Conservation (phyloP, 2,888 invertebrate species). For the Tortricodes alternella region DNA sequence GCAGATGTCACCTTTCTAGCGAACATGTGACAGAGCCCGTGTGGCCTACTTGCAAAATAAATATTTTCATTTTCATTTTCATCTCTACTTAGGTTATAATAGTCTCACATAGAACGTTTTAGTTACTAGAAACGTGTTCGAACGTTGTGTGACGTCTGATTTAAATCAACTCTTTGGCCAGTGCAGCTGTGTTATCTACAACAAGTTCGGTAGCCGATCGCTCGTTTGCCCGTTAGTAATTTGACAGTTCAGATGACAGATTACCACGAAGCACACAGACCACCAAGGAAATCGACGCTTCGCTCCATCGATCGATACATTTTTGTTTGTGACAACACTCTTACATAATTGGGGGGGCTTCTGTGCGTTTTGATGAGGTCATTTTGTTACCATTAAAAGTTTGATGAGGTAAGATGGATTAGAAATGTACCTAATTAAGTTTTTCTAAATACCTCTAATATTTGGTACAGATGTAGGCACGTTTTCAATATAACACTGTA, state of each 20-base stretch:
- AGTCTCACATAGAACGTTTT: not conserved
- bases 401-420: not conserved
- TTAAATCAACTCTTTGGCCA: conserved; percentile 51
- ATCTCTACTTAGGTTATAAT: no score
- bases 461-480: no score
- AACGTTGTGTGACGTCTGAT: conserved; percentile 20
- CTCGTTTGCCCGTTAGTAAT: conserved; percentile 81
- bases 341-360: conserved; percentile 69
- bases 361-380: conserved; percentile 43
- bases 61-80: no score
- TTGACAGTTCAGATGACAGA: conserved; percentile 83
- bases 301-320: conserved; percentile 60
- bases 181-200: conserved; percentile 73
- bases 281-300: conserved; percentile 76
- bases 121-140: no score
- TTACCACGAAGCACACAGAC: conserved; percentile 70
- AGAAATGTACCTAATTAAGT: no score
- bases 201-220: conserved; percentile 82
- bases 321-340: conserved; percentile 67
- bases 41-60: no score
- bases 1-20: no score
- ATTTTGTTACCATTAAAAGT: not conserved
- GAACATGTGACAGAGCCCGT: no score
- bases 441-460: no score
- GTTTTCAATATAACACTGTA: no score